Base-by-base conservation (phyloP, 2,113 vertebrate genomes). In the Lepisosteus osseus region DNA sequence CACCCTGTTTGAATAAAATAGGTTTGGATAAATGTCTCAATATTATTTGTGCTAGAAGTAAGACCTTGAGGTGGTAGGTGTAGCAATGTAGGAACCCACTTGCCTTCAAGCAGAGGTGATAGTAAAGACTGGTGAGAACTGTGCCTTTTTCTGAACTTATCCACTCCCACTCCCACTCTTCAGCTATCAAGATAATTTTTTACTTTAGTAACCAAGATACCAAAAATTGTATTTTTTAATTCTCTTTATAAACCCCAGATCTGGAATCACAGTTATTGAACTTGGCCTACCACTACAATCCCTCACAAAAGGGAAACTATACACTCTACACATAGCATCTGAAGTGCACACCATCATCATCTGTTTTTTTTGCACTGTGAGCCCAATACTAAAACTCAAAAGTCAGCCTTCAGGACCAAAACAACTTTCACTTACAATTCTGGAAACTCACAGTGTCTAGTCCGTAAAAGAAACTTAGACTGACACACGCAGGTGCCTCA, bases 171-270 rank as follows among this genome's bases (percentile, higher is more conserved):
- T 47, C 54, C 65, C 65, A 68, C 12, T 6, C 14, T 65, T 42
- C 40, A 61, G 67, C 7, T 63, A 54, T 75, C 7, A 61, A 40
- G 70, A 9, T 65, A 9, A 63, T 69, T 67, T 45, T 11, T 78
- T 72, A 61, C 71, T 47, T 54, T 73, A 64, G 65, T 45, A 0
- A 59, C 43, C 72, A 11, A 14, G 7, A 62, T 1, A 3, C 45
- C 71, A 65, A 61, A 68, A 73, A 70, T 73, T 45, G 59, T 62
- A 79, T 75, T 73, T 61, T 51, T 69, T 79, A 45, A 0, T 63
- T 47, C 63, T 61, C 41, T 6, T 81, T 77, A 75, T 76, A 55
- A 77, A 79, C 63, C 69, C 73, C 71, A 67, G 76, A 73, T 75
- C 74, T 62, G 66, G 64, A 14, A 64, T 74, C 63, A 76, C 72